Evolutionary conservation across 2,888 invertebrate genomes (phyloP), one percentile per base, ranked within the genome.

Genomic region (Augochlorella aurata): DNA sequence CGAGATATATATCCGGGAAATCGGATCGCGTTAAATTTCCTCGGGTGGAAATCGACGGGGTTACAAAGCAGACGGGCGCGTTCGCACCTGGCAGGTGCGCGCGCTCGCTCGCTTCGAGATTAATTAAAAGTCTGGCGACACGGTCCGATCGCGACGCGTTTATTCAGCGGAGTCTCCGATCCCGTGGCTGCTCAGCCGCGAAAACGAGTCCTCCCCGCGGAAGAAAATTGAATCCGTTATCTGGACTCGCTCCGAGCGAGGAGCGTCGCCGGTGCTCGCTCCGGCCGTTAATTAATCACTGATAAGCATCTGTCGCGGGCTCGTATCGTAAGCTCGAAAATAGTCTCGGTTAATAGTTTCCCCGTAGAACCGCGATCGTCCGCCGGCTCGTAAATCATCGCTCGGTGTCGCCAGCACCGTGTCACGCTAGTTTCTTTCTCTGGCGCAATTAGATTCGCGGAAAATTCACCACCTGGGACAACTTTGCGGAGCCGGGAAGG

Each of bases 1-100:
- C 7, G 14, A 5, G 47, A 67, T 45, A 52, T 81, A 7, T 38
- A 38, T 38, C 63, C 58, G 79, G 21, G 58, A 7, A 58, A 58
- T 58, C 58, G 72, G 74, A 79, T 85, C 82, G 50, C 70, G 77
- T 84, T 84, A 85, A 85, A 85, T 84, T 10, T 72, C 8, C 24
- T 29, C 63, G 52, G 18, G 21, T 29, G 69, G 58, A 58, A 58
- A 58, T 58, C 24, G 58, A 58, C 58, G 58, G 14, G 58, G 58
- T 24, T 24, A 58, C 58, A 58, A 29, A 58, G 58, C 58, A 58
- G 58, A 14, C 14, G 58, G 24, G 3, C 38, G 38, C 38, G 38
- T 38, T 38, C 38, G 38, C 38, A 5, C 38, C 38, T 24, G 24
- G 21, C 12, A 12, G 24, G 12, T 24, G 24, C 24, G 24, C 24